Conservation (phyloP, 2,888 invertebrate genomes). For the Orthonychiurus folsomi region DNA sequence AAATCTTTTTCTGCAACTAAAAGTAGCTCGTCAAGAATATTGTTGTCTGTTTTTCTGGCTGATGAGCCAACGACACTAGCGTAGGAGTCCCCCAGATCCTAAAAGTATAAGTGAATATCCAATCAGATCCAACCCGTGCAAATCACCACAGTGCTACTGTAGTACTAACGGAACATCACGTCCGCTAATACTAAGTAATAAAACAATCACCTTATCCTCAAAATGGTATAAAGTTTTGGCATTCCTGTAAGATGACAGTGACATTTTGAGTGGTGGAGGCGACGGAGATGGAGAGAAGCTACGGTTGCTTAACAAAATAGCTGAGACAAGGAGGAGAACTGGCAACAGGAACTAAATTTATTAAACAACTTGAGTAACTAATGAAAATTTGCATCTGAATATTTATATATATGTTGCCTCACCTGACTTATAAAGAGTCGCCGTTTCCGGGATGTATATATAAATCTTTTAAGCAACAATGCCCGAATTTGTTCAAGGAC, state of each 20-base stretch:
- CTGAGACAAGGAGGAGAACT: conserved; percentile 29
- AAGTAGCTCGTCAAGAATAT: conserved; percentile 18
- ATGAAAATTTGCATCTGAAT: neutral
- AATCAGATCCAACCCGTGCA: neutral
- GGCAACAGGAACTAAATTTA: conserved; percentile 30
- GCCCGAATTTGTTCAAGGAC: conserved; percentile 32
- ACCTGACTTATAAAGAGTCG: conserved; percentile 35
- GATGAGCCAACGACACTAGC: conserved; percentile 24
- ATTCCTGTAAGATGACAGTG: conserved; percentile 23
- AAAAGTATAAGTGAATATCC: conserved; percentile 5
- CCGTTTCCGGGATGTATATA: conserved; percentile 34
- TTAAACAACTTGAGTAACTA: neutral
- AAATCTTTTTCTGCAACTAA: conserved; percentile 22
- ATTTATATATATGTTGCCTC: too few relatives aligned
- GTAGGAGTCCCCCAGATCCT: conserved; percentile 21
- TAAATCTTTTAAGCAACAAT: conserved; percentile 28
- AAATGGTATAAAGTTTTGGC: conserved; percentile 29
- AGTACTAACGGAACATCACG: neutral
- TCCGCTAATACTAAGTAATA: too few relatives aligned
- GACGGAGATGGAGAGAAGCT: conserved; percentile 17
- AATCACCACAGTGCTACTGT: neutral
- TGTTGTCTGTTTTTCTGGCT: conserved; percentile 16
- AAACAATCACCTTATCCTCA: conserved; percentile 19
- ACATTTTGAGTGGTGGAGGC: conserved; percentile 28
- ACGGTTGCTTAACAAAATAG: conserved; percentile 28